These are phyloP conservation scores for Campylorhamphus procurvoides DNA, from an alignment of 2,113 vertebrate species.

Conservation along the genomic window DNA sequence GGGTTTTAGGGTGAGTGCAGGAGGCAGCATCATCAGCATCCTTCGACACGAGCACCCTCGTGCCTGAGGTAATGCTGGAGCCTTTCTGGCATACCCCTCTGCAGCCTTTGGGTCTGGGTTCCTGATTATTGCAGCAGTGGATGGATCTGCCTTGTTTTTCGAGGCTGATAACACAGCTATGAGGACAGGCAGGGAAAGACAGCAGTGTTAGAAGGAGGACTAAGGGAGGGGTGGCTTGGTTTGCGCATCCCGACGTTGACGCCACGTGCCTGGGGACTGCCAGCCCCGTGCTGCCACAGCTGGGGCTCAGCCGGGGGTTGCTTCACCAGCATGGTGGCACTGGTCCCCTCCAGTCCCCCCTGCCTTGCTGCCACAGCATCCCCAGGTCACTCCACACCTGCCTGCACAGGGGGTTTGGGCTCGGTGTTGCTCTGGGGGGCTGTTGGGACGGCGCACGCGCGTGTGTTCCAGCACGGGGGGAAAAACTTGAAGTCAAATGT, in stretches of 20 bases:
- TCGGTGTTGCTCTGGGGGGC: not conserved
- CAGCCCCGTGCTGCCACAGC: not conserved
- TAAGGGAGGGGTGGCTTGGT: not conserved
- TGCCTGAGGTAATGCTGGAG: not conserved
- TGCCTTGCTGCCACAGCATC: not conserved
- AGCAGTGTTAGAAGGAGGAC: rapidly evolving
- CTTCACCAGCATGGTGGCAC: rapidly evolving
- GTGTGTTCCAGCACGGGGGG: not conserved
- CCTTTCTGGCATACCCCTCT: not conserved
- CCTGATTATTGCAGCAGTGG: not conserved
- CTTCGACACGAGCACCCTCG: rapidly evolving
- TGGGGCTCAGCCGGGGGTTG: not conserved
- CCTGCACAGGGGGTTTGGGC: rapidly evolving
- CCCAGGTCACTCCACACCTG: not conserved
- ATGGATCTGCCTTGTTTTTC: not conserved
- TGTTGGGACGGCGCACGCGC: rapidly evolving
- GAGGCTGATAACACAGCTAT: rapidly evolving
- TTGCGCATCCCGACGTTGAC: rapidly evolving
- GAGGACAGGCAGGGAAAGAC: not conserved
- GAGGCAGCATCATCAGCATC: not conserved
- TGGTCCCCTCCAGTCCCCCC: rapidly evolving
- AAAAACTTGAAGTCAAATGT: constrained; percentile 81
- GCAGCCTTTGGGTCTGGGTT: not conserved
- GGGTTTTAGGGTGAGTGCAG: not conserved
- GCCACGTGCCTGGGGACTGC: rapidly evolving